These are phyloP conservation scores for Drosophila obscura DNA, from an alignment of 1,140 invertebrate genomes.

Conservation along the genomic window DNA sequence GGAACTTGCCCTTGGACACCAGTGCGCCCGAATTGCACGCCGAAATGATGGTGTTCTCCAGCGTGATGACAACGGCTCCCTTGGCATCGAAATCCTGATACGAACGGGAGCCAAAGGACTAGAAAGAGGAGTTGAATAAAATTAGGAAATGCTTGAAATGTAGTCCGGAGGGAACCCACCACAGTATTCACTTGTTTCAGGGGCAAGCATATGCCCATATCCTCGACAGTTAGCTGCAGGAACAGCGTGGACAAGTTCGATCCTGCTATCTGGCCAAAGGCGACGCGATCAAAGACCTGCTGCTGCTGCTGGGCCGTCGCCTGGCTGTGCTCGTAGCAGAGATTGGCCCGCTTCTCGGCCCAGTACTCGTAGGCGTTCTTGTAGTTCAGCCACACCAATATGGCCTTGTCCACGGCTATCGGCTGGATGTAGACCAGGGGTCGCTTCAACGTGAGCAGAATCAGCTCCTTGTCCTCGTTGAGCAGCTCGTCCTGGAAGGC, in stretches of 20 bases:
- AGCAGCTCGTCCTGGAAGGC: constrained; percentile 96
- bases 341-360: constrained; percentile 96
- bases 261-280: constrained; percentile 90
- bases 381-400: constrained; percentile 98
- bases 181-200: constrained; percentile 90
- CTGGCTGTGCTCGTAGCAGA: constrained; percentile 93
- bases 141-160: constrained; percentile 32
- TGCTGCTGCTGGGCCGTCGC: constrained; percentile 74
- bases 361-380: constrained; percentile 99
- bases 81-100: constrained; percentile 91
- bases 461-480: constrained; percentile 96
- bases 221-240: constrained; percentile 96
- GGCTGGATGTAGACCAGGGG: constrained; percentile 98
- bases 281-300: constrained; percentile 89
- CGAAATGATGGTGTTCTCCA: constrained; percentile 97
- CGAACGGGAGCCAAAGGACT: constrained; percentile 87
- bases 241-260: constrained; percentile 95
- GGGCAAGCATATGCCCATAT: constrained; percentile 98
- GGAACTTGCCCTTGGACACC: constrained; percentile 91
- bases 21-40: constrained; percentile 92
- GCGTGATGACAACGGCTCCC: constrained; percentile 95
- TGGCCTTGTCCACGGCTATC: constrained; percentile 97
- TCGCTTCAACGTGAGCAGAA: constrained; percentile 94
- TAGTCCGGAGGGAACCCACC: constrained; percentile 18
- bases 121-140: constrained; percentile 44